phyloP scores from a whole-genome alignment of 1,140 invertebrate genomes.

The Eurosta solidaginis region DNA sequence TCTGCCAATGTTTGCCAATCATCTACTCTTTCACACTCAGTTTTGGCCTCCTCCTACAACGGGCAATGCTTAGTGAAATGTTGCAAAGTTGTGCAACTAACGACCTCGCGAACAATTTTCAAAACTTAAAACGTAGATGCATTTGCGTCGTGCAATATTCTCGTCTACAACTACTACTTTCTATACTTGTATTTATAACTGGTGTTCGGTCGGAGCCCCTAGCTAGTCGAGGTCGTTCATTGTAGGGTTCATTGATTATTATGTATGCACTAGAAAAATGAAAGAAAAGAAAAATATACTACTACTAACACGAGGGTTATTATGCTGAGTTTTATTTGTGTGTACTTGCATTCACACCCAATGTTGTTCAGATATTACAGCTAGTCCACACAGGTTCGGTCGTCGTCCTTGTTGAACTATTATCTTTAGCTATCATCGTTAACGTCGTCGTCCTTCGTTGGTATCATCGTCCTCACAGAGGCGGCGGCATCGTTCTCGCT shows the following conservation, averaged over 20 bases:
- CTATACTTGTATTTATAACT: no score
- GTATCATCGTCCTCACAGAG: no score
- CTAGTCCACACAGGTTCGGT: background rate
- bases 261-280: background rate
- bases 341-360: background rate
- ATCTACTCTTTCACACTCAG: no score
- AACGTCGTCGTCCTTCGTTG: no score
- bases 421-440: no score
- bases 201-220: background rate
- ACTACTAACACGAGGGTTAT: background rate
- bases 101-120: background rate
- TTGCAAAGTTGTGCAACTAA: background rate
- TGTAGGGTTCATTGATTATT: constrained; percentile 25
- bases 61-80: background rate
- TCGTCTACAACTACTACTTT: background rate
- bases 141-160: background rate
- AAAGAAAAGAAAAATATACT: background rate
- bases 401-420: background rate
- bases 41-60: no score
- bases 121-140: background rate
- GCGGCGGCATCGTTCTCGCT: no score
- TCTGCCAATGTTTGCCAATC: no score
- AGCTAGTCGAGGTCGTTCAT: background rate
- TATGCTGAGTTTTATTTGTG: background rate
- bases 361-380: no score